A percentile compares a stretch with the other conserved stretches of the same genome.
These are phyloP conservation scores for Orthosia gothica DNA, from an alignment of 2,888 invertebrate species.

Conservation along the genomic window DNA sequence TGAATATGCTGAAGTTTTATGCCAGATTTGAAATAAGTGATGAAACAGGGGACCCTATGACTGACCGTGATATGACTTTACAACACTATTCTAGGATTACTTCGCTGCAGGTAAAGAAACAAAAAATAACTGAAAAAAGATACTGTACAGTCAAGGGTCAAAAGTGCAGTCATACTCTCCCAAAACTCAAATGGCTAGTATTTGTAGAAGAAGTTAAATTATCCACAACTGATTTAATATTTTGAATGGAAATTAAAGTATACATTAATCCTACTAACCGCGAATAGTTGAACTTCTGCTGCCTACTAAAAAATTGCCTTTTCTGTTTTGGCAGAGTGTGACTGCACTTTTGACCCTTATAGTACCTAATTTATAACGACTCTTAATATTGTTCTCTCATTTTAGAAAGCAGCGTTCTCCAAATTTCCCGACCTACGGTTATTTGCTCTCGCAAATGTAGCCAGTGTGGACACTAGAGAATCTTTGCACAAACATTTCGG, in stretches of 20 bases:
- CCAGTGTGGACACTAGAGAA: conserved; percentile 97
- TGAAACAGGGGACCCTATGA: conserved; percentile 98
- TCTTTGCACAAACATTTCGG: conserved; percentile 96
- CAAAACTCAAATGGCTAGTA: too few relatives aligned
- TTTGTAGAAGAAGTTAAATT: too few relatives aligned
- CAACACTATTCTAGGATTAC: conserved; percentile 98
- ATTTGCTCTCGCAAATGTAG: conserved; percentile 98
- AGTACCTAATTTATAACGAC: neutral
- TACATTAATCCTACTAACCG: too few relatives aligned
- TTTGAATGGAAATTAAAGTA: too few relatives aligned
- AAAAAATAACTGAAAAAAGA: too few relatives aligned
- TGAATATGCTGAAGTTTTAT: conserved; percentile 99
- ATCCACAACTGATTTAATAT: too few relatives aligned
- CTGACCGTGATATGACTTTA: conserved; percentile 98
- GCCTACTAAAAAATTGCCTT: too few relatives aligned
- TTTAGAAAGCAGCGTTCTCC: conserved; percentile 97
- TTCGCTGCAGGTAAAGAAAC: conserved; percentile 94
- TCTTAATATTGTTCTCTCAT: conserved; percentile 4
- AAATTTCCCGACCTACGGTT: conserved; percentile 96
- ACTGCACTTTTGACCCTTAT: too few relatives aligned
- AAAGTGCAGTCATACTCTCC: too few relatives aligned
- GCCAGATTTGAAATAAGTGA: conserved; percentile 99
- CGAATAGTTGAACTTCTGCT: too few relatives aligned
- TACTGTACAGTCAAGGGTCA: too few relatives aligned
- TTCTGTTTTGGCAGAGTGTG: too few relatives aligned